Evolutionary conservation across 2,113 vertebrate genomes (phyloP), one percentile per base, ranked within the genome.

Genomic region (Galeopterus variegatus): DNA sequence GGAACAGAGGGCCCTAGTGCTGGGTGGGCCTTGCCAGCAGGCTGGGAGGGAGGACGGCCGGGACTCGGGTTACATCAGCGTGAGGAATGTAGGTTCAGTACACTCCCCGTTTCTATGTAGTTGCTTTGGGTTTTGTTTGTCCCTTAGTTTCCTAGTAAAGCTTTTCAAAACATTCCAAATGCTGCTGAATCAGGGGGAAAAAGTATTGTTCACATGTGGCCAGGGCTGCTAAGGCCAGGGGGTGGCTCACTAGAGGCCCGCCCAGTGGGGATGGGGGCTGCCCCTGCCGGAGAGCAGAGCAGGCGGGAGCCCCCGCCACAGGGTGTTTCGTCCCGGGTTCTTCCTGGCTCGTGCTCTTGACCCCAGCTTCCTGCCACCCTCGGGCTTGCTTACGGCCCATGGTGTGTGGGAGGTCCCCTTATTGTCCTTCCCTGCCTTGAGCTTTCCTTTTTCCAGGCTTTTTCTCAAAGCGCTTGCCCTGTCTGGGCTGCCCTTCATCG

Each of bases 81-180:
- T 31, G 26, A 69, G 31, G 76, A 52, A 58, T 75, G 77, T n/a
- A 36, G 56, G 64, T 50, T 90, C 8, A 1, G 72, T 6, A 52
- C 24, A n/a, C 62, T 81, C 70, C 48, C 69, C 1, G 6, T 84
- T 88, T 88, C 96, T 93, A 58, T 52, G 75, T 33, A 69, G 69
- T 26, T 58, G 84, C 64, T 72, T 92, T 84, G 87, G 77, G 58
- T 87, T 95, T 69, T 87, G 75, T 95, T 96, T 82, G 73, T 69
- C 62, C 54, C 62, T 82, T 93, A n/a, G 64, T 92, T 94, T 92
- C 97, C 94, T 94, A 94, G 84, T 33, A 48, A 96, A 87, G 87
- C 50, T 94, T 92, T 67, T 31, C 54, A 60, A 96, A 95, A 92
- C 88, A 94, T 64, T 80, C 90, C 26, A 86, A 92, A 69, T 56